A percentile compares a stretch with the other conserved stretches of the same genome.
These are phyloP conservation scores for Tetramorium parvispinum DNA, from an alignment of 1,140 invertebrate species.

Conservation along the genomic window DNA sequence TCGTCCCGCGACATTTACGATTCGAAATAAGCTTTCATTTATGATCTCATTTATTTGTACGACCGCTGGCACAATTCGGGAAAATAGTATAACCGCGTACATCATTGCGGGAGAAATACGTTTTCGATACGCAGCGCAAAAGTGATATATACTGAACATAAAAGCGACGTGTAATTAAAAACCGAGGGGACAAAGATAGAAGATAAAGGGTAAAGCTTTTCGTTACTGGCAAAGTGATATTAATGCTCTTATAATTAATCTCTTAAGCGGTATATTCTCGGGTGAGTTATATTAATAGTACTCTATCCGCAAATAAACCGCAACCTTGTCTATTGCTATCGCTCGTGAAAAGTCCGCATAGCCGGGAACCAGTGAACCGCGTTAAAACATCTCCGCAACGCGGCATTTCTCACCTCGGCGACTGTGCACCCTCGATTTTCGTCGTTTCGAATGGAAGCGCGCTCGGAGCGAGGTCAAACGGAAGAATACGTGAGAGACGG, in stretches of 20 bases:
- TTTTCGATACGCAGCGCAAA: background rate
- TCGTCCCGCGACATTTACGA: slow-evolving; percentile 25
- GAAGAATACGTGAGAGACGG: slow-evolving; percentile 35
- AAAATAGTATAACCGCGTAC: background rate
- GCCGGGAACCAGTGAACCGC: slow-evolving; percentile 35
- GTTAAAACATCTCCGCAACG: slow-evolving; percentile 51
- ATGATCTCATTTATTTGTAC: slow-evolving; percentile 17
- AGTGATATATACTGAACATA: background rate
- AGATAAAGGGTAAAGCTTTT: background rate
- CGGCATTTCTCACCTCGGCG: slow-evolving; percentile 55
- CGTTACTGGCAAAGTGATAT: slow-evolving; percentile 4
- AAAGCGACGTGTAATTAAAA: slow-evolving; percentile 9
- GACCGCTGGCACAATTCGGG: slow-evolving; percentile 13
- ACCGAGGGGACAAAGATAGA: background rate
- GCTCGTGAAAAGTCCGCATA: slow-evolving; percentile 45
- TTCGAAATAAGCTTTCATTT: slow-evolving; percentile 47
- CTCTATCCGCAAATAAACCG: slow-evolving; percentile 24
- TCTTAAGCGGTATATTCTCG: background rate
- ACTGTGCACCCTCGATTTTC: slow-evolving; percentile 37
- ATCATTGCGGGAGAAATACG: background rate
- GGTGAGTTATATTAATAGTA: background rate
- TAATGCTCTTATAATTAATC: background rate
- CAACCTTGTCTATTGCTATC: background rate
- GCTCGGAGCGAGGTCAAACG: slow-evolving; percentile 52
- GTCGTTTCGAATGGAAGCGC: slow-evolving; percentile 42